These are phyloP conservation scores for Tragelaphus buxtoni DNA, from an alignment of 2,113 vertebrate species.

Conservation along the genomic window DNA sequence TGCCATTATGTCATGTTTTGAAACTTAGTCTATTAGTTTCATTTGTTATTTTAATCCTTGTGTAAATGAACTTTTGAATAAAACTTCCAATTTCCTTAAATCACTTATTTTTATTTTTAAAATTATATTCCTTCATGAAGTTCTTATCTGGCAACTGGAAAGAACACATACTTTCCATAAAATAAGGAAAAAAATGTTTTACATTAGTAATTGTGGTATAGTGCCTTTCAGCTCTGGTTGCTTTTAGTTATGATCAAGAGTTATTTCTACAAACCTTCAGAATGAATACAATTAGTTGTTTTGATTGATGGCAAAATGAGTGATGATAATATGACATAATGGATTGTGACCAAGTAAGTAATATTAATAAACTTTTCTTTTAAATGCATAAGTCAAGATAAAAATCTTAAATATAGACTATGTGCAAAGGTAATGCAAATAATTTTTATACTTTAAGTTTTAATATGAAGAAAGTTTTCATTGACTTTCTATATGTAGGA, in stretches of 20 bases:
- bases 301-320: not conserved
- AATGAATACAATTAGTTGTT: not conserved
- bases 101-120: not conserved
- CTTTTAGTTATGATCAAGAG: not conserved
- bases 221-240: not conserved
- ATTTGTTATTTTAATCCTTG: not conserved
- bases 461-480: not conserved
- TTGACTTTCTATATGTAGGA: not conserved
- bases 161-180: not conserved
- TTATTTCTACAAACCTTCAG: not conserved
- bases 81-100: not conserved
- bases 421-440: not conserved
- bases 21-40: not conserved
- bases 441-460: not conserved
- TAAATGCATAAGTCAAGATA: not conserved
- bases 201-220: not conserved
- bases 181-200: not conserved
- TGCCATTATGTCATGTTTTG: not conserved
- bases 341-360: not conserved
- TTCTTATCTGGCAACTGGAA: not conserved
- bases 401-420: not conserved
- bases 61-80: not conserved
- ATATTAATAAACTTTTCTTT: not conserved
- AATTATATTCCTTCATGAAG: not conserved
- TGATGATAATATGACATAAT: not conserved